Percentiles rank a stretch among this genome's conserved stretches.
Conservation (phyloP, 2,113 vertebrate species). For the Mionectes macconnelli region DNA sequence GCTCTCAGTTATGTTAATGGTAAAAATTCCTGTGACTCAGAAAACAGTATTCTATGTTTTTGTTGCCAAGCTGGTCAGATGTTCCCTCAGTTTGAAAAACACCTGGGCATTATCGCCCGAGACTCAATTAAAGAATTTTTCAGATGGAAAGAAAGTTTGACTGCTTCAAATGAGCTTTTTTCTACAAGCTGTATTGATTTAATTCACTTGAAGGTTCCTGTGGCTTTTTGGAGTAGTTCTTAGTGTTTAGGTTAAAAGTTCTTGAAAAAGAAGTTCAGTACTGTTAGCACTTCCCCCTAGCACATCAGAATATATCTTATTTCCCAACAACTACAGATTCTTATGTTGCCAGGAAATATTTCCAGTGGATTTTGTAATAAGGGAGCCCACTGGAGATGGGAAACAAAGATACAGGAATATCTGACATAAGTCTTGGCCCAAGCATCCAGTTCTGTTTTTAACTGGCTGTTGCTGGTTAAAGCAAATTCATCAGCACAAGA, state of each 20-base stretch:
- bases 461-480: background rate
- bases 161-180: background rate
- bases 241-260: background rate
- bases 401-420: slow-evolving; percentile 30
- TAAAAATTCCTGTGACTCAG: background rate
- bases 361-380: slow-evolving; percentile 24
- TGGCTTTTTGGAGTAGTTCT: background rate
- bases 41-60: background rate
- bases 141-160: background rate
- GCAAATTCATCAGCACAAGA: background rate
- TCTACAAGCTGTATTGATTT: background rate
- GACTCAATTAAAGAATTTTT: background rate
- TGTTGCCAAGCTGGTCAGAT: background rate
- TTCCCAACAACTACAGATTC: background rate
- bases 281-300: background rate
- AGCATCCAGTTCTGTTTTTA: background rate
- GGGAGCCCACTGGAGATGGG: background rate
- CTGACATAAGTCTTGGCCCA: slow-evolving; percentile 27
- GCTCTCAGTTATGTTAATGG: background rate
- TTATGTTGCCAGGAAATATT: slow-evolving; percentile 23
- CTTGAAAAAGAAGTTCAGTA: background rate
- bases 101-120: background rate
- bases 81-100: background rate
- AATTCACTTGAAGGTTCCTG: background rate
- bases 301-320: background rate